Conservation (phyloP, 1,140 invertebrate species). For the Popillia japonica region DNA sequence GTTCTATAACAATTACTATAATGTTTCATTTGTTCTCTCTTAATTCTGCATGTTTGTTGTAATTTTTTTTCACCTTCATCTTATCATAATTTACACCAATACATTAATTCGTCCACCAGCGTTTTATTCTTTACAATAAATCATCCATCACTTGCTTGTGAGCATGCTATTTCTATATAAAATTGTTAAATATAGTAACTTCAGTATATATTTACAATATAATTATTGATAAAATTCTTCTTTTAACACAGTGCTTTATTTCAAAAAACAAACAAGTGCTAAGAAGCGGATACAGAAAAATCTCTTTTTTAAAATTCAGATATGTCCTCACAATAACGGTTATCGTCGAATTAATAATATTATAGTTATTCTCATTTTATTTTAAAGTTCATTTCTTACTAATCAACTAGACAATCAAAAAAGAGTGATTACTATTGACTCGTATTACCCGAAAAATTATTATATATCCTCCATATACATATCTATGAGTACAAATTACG, state of each 20-base stretch:
- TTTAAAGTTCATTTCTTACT: background rate
- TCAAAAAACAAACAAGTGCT: constrained; percentile 13
- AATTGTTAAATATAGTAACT: constrained; percentile 19
- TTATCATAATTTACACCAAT: constrained; percentile 6
- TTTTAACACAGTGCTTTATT: constrained; percentile 26
- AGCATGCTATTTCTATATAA: constrained; percentile 24
- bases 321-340: constrained; percentile 16
- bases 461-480: too few relatives aligned
- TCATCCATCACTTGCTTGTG: constrained; percentile 16
- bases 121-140: too few relatives aligned
- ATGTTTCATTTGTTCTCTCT: constrained; percentile 22
- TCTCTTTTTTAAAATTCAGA: background rate
- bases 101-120: background rate
- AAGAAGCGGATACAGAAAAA: constrained; percentile 10
- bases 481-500: background rate
- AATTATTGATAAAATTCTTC: constrained; percentile 31
- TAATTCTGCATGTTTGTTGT: background rate
- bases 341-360: background rate
- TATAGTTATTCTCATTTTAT: background rate
- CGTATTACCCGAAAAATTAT: background rate
- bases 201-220: constrained; percentile 26
- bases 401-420: background rate
- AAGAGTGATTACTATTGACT: background rate
- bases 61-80: background rate
- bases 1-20: constrained; percentile 32